phyloP scores from a whole-genome alignment of 2,113 vertebrate species.

The Theropithecus gelada region DNA sequence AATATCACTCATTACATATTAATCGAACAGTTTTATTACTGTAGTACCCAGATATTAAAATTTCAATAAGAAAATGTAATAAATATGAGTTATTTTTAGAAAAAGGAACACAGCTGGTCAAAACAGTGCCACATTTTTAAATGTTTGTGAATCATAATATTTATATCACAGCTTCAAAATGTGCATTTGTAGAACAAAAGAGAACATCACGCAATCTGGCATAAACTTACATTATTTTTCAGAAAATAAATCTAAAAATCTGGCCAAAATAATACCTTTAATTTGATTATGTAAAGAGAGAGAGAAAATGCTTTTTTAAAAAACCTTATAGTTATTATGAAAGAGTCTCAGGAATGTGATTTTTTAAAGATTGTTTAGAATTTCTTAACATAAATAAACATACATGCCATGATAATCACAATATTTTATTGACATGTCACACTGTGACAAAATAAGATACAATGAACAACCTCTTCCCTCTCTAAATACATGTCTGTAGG shows the following conservation, averaged over 20 bases:
- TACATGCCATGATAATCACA: not conserved
- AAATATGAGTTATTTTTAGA: constrained; percentile 81
- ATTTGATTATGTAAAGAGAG: not conserved
- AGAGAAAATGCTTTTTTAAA: not conserved
- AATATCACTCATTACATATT: constrained; percentile 77
- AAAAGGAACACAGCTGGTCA: constrained; percentile 69
- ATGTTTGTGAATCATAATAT: constrained; percentile 74
- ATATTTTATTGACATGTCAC: not conserved
- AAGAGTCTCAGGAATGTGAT: not conserved
- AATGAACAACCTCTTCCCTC: not conserved
- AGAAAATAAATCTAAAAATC: constrained; percentile 37
- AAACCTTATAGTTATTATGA: not conserved
- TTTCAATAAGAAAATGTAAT: constrained; percentile 78
- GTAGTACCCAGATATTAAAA: constrained; percentile 78
- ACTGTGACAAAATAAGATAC: not conserved
- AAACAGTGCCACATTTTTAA: constrained; percentile 49
- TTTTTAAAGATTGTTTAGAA: not conserved
- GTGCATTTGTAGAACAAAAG: constrained; percentile 16
- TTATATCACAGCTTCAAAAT: constrained; percentile 49
- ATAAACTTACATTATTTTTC: constrained; percentile 42
- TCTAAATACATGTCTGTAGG: not conserved
- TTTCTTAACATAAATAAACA: constrained; percentile 33
- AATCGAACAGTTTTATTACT: constrained; percentile 81
- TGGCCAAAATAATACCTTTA: not conserved
- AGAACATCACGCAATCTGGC: constrained; percentile 5